A percentile compares a stretch with the other conserved stretches of the same genome.
Conservation (phyloP, 2,797 vertebrate species). For the Sphaeramia orbicularis region DNA sequence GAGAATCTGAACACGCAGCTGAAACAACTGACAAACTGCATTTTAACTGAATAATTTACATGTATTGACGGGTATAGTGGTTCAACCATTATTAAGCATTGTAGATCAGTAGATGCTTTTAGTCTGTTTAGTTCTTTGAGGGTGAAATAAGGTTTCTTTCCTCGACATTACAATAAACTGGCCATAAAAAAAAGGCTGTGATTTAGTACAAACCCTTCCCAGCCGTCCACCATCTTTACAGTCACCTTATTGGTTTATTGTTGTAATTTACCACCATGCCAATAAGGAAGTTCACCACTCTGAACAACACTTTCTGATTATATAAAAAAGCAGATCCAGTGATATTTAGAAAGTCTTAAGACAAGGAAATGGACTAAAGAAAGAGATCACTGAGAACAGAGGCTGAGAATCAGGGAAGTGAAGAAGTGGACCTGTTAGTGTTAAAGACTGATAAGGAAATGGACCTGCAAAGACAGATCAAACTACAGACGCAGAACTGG, state of each 20-base stretch:
- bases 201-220: neutral
- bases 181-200: neutral
- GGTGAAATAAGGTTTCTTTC: no score
- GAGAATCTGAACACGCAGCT: no score
- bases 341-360: neutral
- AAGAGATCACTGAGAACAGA: neutral
- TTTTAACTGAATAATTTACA: no score
- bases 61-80: no score
- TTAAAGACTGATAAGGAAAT: slow-evolving; percentile 17
- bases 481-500: neutral
- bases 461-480: neutral
- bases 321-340: neutral
- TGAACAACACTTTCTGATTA: slow-evolving; percentile 4
- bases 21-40: no score
- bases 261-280: neutral
- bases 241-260: neutral
- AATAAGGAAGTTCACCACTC: slow-evolving; percentile 13
- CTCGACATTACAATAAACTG: no score
- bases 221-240: neutral
- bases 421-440: neutral
- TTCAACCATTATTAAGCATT: no score
- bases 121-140: no score
- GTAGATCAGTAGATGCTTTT: no score
- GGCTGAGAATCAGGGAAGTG: neutral
- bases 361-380: neutral